A percentile compares a stretch with the other conserved stretches of the same genome.
phyloP scores from a whole-genome alignment of 2,797 vertebrate species.

The Odontamblyopus lacepedii region DNA sequence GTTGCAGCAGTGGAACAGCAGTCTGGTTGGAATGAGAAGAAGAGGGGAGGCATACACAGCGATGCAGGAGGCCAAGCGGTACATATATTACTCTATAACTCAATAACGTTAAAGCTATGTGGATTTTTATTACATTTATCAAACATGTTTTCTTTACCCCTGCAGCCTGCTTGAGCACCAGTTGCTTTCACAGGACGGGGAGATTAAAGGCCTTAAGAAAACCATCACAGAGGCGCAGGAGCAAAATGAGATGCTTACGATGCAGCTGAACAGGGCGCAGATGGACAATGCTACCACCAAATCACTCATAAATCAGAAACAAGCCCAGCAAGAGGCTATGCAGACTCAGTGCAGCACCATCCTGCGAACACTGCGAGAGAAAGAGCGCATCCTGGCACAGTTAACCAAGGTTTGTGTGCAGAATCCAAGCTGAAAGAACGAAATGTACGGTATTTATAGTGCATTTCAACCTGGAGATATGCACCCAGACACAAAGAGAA shows the following conservation, averaged over 20 bases:
- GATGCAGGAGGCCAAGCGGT: slow-evolving; percentile 84
- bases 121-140: background rate
- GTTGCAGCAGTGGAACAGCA: slow-evolving; percentile 86
- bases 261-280: slow-evolving; percentile 75
- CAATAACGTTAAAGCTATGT: background rate
- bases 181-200: slow-evolving; percentile 73
- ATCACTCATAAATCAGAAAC: slow-evolving; percentile 78
- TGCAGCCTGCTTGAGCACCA: slow-evolving; percentile 69
- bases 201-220: slow-evolving; percentile 82
- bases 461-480: background rate
- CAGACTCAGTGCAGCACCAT: slow-evolving; percentile 78
- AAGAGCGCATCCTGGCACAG: slow-evolving; percentile 70
- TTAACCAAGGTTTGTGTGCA: slow-evolving; percentile 65
- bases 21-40: slow-evolving; percentile 82
- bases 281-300: slow-evolving; percentile 67
- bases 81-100: background rate
- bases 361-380: slow-evolving; percentile 77
- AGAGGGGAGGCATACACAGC: slow-evolving; percentile 81
- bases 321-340: slow-evolving; percentile 78
- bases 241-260: slow-evolving; percentile 82
- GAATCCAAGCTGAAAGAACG: background rate
- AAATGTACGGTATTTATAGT: background rate
- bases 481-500: too few relatives aligned
- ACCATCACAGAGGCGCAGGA: slow-evolving; percentile 83
- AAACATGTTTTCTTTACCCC: background rate